Percentiles rank a stretch among this genome's conserved stretches.
phyloP scores from a whole-genome alignment of 2,888 invertebrate genomes.

The Andrena flavipes region DNA sequence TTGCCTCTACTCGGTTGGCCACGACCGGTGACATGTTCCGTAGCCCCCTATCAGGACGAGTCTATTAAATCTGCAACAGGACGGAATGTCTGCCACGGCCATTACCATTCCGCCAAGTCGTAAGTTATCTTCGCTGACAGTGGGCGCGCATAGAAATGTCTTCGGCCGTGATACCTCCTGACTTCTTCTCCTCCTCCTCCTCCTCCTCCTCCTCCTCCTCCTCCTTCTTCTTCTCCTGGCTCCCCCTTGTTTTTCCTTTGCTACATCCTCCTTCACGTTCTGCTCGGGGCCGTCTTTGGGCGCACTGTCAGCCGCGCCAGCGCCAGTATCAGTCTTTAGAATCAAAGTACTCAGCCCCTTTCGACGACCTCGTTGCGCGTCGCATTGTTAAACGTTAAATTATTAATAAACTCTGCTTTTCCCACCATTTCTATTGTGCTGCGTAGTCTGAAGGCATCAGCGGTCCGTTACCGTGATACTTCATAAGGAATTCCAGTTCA shows the following conservation, averaged over 20 bases:
- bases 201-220: constrained; percentile 26
- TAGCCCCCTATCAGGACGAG: constrained; percentile 76
- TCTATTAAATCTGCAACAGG: constrained; percentile 79
- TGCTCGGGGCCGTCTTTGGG: constrained; percentile 50
- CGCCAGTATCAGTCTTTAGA: constrained; percentile 37
- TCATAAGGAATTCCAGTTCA: neutral
- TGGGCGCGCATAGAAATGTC: constrained; percentile 77
- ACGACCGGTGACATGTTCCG: constrained; percentile 72
- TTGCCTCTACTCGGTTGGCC: constrained; percentile 54
- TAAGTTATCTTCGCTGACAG: constrained; percentile 79
- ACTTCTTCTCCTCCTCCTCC: constrained; percentile 57
- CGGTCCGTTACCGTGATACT: neutral
- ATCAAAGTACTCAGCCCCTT: constrained; percentile 29
- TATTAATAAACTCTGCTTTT: constrained; percentile 32
- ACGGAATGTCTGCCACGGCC: constrained; percentile 71
- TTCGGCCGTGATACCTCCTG: constrained; percentile 59
- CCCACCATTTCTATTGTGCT: neutral
- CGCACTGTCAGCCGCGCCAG: constrained; percentile 46
- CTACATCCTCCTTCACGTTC: constrained; percentile 30
- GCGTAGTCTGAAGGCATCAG: neutral
- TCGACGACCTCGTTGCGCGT: constrained; percentile 17
- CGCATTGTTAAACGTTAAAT: constrained; percentile 12
- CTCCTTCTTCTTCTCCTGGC: constrained; percentile 6
- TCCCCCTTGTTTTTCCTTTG: constrained; percentile 35
- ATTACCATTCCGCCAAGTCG: constrained; percentile 75